Conservation (phyloP, 2,797 vertebrate species). For the Chromobotia macracanthus region DNA sequence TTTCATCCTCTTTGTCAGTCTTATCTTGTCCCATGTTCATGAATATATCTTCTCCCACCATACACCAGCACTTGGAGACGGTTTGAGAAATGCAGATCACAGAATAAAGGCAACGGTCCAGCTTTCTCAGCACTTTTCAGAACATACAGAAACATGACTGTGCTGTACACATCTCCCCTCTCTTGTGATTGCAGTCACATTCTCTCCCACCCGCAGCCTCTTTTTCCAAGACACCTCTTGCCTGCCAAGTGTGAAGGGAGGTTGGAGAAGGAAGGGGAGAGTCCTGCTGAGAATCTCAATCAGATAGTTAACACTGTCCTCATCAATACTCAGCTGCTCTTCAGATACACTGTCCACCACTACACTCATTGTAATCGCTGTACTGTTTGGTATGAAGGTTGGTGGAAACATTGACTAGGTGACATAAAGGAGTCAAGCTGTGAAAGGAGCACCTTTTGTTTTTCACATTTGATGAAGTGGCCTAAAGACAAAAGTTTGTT, state of each 20-base stretch:
- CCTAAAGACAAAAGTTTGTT: background rate
- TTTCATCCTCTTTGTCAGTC: background rate
- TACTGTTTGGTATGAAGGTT: background rate
- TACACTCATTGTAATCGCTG: background rate
- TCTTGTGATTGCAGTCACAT: constrained; percentile 80
- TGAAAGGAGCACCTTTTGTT: background rate
- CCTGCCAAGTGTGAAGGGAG: constrained; percentile 75
- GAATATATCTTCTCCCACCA: background rate
- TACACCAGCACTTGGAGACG: constrained; percentile 43
- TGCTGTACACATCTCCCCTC: constrained; percentile 61
- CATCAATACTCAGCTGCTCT: constrained; percentile 9
- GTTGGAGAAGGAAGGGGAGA: constrained; percentile 69
- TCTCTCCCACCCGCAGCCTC: constrained; percentile 65
- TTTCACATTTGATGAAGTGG: background rate
- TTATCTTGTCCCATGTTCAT: background rate
- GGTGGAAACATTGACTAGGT: background rate
- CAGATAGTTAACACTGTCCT: constrained; percentile 66
- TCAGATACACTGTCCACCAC: background rate
- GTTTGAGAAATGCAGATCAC: background rate
- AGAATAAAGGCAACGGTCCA: constrained; percentile 42
- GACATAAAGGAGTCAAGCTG: background rate
- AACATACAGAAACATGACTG: constrained; percentile 65
- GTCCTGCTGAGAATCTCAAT: constrained; percentile 78
- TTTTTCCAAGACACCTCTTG: constrained; percentile 66
- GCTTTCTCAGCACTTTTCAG: constrained; percentile 60